Percentiles rank a stretch among this genome's conserved stretches.
Conservation (phyloP, 2,797 vertebrate species). For the Tokudaia tokunoshimensis region DNA sequence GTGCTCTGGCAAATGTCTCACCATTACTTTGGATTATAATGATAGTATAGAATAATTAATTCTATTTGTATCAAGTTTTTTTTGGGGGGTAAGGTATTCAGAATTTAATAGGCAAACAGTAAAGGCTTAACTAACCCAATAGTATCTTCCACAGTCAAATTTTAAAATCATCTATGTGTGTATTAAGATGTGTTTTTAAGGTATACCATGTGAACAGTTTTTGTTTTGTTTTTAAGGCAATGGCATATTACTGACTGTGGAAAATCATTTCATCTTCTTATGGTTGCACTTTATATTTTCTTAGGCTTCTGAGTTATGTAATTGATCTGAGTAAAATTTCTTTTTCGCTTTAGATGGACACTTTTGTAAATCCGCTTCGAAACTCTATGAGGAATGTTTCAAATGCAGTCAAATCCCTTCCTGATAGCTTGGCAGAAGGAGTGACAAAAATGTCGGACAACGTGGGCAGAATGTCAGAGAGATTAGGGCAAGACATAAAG, state of each 20-base stretch:
- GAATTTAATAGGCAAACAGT: constrained; percentile 27
- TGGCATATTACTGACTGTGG: constrained; percentile 12
- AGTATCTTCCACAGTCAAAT: constrained; percentile 1
- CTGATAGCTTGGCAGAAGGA: constrained; percentile 98
- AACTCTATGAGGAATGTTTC: constrained; percentile 99
- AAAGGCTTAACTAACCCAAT: constrained; percentile 10
- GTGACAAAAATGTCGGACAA: constrained; percentile 99
- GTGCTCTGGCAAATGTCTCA: not conserved
- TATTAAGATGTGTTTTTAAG: constrained; percentile 47
- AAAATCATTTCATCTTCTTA: not conserved
- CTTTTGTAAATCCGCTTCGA: constrained; percentile 98
- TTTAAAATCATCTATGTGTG: constrained; percentile 11
- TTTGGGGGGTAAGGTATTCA: constrained; percentile 20
- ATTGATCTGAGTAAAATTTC: constrained; percentile 72
- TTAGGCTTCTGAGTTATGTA: constrained; percentile 21
- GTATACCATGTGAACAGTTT: not conserved
- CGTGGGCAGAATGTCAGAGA: constrained; percentile 99
- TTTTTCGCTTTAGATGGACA: constrained; percentile 95
- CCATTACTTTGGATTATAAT: not conserved
- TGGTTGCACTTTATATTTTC: constrained; percentile 38
- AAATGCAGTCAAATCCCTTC: constrained; percentile 97
- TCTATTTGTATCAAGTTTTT: not conserved
- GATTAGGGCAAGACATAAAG: constrained; percentile 97
- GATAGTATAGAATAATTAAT: not conserved
- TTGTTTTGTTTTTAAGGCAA: not conserved